Conservation (phyloP, 1,140 invertebrate species). For the Yoshiicerus persimilis region DNA sequence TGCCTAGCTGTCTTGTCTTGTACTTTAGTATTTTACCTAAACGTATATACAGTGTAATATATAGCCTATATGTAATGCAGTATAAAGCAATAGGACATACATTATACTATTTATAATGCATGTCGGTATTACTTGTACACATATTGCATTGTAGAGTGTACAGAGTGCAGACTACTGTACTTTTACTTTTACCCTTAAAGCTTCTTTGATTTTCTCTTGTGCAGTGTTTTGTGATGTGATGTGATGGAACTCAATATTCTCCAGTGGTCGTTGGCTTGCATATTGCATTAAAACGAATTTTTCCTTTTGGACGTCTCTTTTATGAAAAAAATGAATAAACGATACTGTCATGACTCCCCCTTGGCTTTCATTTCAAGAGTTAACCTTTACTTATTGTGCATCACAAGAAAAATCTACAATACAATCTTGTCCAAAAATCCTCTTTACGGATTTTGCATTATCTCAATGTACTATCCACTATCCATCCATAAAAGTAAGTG, state of each 20-base stretch:
- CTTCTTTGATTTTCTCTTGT: not conserved
- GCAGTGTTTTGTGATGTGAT: not conserved
- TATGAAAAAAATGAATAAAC: constrained; percentile 13
- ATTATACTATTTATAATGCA: not conserved
- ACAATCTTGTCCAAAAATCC: not conserved
- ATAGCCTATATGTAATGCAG: not conserved
- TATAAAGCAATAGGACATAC: not conserved
- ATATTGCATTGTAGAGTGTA: not conserved
- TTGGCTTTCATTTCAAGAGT: not conserved
- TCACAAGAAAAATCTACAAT: not conserved
- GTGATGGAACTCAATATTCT: constrained; percentile 19
- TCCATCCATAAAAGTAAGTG: not conserved
- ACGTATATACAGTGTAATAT: not conserved
- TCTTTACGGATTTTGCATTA: constrained; percentile 16
- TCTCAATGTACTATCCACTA: not conserved
- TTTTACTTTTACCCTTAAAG: not conserved
- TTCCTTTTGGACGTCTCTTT: not conserved
- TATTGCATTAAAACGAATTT: not conserved
- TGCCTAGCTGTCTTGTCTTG: not conserved
- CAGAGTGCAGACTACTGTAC: not conserved
- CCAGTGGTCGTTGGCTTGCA: not conserved
- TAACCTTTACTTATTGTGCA: constrained; percentile 20
- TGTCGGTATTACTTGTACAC: not conserved
- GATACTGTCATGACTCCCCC: constrained; percentile 17
- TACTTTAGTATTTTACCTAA: not conserved